These are phyloP conservation scores for Crenuchus spilurus DNA, from an alignment of 2,797 vertebrate genomes.

Conservation along the genomic window DNA sequence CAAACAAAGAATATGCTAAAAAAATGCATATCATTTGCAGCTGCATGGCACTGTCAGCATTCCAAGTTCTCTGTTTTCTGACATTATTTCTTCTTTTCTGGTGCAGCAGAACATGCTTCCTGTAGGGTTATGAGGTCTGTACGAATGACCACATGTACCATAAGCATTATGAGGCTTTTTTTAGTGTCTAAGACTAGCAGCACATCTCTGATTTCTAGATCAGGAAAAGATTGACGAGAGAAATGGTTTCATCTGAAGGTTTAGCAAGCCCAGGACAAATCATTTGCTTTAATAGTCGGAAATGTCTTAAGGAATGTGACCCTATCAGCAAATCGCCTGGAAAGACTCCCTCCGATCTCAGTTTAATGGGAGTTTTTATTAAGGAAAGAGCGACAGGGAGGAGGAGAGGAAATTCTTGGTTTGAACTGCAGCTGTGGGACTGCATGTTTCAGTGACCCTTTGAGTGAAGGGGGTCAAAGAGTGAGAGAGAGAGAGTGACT, in stretches of 20 bases:
- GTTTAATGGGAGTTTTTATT: slow-evolving; percentile 1
- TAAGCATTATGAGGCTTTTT: no score
- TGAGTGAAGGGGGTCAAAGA: slow-evolving; percentile 15
- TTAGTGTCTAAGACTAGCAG: no score
- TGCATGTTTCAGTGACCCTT: slow-evolving; percentile 51
- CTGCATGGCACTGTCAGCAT: no score
- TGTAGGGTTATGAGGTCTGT: no score
- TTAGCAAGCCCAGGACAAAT: background rate
- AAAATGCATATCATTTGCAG: no score
- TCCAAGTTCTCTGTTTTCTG: no score
- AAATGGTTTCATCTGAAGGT: background rate
- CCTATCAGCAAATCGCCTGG: background rate
- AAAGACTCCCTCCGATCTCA: background rate
- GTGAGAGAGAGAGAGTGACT: background rate
- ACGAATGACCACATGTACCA: no score
- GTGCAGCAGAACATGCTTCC: no score
- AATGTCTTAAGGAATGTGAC: background rate
- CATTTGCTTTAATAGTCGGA: background rate
- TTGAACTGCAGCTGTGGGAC: slow-evolving; percentile 62
- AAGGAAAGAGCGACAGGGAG: slow-evolving; percentile 23
- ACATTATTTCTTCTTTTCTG: no score
- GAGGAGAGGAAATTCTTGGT: slow-evolving; percentile 58
- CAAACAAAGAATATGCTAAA: no score
- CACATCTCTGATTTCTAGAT: no score
- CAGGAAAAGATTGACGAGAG: no score